A percentile compares a stretch with the other conserved stretches of the same genome.
Evolutionary conservation across 2,797 vertebrate species (phyloP).

Genomic region (Clamator glandarius): DNA sequence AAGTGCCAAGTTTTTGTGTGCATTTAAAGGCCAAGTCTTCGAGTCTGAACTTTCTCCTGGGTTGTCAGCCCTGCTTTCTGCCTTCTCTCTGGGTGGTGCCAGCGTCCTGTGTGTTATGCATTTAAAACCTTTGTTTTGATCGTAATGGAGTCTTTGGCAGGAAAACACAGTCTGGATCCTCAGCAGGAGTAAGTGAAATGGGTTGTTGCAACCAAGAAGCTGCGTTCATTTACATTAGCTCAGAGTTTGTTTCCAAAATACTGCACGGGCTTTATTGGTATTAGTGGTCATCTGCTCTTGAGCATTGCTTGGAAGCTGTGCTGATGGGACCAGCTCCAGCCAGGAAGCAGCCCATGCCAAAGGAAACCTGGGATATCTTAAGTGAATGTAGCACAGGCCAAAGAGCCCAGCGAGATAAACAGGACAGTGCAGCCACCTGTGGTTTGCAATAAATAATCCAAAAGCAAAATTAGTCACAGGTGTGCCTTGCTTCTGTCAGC

Average conservation of each 20-base stretch:
- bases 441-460: slow-evolving; percentile 46
- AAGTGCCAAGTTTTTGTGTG: not conserved
- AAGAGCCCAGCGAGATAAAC: slow-evolving; percentile 55
- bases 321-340: slow-evolving; percentile 51
- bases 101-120: not conserved
- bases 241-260: slow-evolving; percentile 23
- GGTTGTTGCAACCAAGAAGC: not conserved
- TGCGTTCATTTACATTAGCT: not conserved
- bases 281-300: slow-evolving; percentile 26
- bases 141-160: not conserved
- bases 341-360: slow-evolving; percentile 75
- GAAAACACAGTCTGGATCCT: not conserved
- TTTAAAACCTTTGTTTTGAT: not conserved
- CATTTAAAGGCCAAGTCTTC: not conserved
- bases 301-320: not conserved
- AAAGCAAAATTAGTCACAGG: slow-evolving; percentile 51
- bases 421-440: slow-evolving; percentile 68
- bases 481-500: slow-evolving; percentile 29
- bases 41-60: not conserved
- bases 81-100: not conserved
- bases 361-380: slow-evolving; percentile 46
- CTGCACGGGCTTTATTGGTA: slow-evolving; percentile 9
- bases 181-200: not conserved
- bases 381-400: slow-evolving; percentile 30
- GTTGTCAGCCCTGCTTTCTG: not conserved